Evolutionary conservation across 1,140 invertebrate genomes (phyloP), one percentile per base, ranked within the genome.

Genomic region (Macrobrachium nipponense): DNA sequence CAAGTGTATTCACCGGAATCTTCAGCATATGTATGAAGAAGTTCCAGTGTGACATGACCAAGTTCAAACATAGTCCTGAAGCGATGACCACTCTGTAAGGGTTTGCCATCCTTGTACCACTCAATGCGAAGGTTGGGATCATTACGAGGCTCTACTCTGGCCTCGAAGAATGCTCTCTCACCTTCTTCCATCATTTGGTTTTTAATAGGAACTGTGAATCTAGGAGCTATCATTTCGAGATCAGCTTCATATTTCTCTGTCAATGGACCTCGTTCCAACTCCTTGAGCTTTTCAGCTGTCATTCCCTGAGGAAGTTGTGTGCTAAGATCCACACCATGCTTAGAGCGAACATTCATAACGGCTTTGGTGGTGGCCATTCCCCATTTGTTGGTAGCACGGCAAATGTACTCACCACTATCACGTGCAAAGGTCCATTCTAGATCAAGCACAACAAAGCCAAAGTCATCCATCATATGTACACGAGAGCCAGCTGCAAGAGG

Each of bases 1-100:
- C 97, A 98, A 12, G 96, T 93, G 89, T 98, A 98, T 93, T 98
- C 97, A 70, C 97, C 97, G n/a, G 95, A 96, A 91, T 98, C 97
- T 92, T 98, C 97, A 73, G 95, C 93, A 91, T 98, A 98, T 0
- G 97, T 96, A 90, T 98, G 98, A 17, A 98, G 92, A 90, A 99
- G 97, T 89, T 98, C 97, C 90, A 99, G 93, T 3, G 96, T 96
- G 6, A 98, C 97, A 90, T 96, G 98, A 44, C 97, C 97, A 95
- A 99, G 96, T 90, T 99, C 97, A 90, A 98, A 97, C 43, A 95
- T 94, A 6, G 97, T 96, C 87, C 96, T 94, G 91, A 98, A 99
- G 89, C 98, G 85, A 91, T 98, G 97, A 14, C 98, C 97, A 64
- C 95, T 94, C 23, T 95, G 95, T 84, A 98, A 93, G 0, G 95